A percentile compares a stretch with the other conserved stretches of the same genome.
Evolutionary conservation across 2,888 invertebrate species (phyloP).

Genomic region (Romanomermis culicivorax): DNA sequence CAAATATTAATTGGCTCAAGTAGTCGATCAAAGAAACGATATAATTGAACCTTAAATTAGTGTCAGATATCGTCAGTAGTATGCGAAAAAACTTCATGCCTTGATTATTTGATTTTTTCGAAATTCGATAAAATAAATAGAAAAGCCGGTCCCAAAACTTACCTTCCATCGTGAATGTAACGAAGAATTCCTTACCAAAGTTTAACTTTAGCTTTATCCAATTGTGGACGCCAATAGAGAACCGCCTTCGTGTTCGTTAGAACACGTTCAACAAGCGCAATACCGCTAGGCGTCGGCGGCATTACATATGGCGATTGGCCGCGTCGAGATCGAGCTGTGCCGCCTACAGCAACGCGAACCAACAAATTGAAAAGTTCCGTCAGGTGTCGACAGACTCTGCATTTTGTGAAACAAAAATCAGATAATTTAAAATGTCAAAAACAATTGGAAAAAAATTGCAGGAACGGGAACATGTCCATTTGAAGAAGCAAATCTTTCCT

Average conservation of each 20-base stretch:
- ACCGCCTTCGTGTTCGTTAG: neutral
- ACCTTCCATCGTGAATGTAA: too few species aligned
- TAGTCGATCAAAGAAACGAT: constrained; percentile 62
- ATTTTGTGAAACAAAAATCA: too few species aligned
- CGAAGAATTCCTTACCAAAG: neutral
- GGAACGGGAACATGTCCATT: neutral
- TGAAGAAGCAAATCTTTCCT: neutral
- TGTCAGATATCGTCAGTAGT: neutral
- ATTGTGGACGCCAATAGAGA: constrained; percentile 3
- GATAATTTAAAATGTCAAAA: too few species aligned
- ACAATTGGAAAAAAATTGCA: too few species aligned
- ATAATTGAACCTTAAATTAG: constrained; percentile 45
- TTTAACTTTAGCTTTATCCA: neutral
- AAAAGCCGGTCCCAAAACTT: neutral
- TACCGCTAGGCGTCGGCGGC: constrained; percentile 2
- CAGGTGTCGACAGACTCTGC: constrained; percentile 3
- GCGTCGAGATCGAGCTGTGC: neutral
- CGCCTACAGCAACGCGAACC: constrained; percentile 3
- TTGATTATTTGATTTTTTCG: too few species aligned
- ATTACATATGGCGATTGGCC: constrained; percentile 4
- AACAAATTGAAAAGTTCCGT: constrained; percentile 6
- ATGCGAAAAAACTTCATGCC: too few species aligned
- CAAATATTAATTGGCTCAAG: constrained; percentile 60
- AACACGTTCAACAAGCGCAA: constrained; percentile 1
- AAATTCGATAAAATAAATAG: neutral